Base-by-base conservation (phyloP, 2,113 vertebrate genomes). In the Rhinogobius similis region DNA sequence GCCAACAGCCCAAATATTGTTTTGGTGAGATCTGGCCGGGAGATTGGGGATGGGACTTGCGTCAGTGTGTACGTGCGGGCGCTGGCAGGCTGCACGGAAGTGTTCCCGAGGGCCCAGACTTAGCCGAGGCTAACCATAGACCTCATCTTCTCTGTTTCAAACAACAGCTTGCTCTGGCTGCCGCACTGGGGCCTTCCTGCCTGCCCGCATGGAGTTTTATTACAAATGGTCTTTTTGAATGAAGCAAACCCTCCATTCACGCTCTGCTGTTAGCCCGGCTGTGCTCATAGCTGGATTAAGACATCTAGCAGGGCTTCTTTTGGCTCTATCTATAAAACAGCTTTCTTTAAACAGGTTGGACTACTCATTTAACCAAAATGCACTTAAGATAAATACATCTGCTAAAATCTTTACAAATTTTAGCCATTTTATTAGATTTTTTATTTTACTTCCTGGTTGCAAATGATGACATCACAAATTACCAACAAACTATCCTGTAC, bases 1-100 rank as follows among this genome's bases (percentile, higher is more conserved):
- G 70, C 84, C 73, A 79, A 84, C 82, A 82, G 72, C 67, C 24
- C 80, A 83, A 86, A 80, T 83, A 77, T 85, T 90, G 85, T 89
- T 90, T 90, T 88, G 81, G 81, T 86, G 84, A 88, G 85, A 89
- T 88, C 65, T 65, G 75, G 56, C 64, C 67, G 20, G 0, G 62
- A 82, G 86, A 92, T 91, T 80, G 26, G 21, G 72, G 78, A 39
- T 53, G 20, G 26, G 68, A 68, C 65, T 85, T 89, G 75, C 83
- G 86, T 90, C 82, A 87, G 68, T 27, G 61, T 56, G 77, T 83
- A 56, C 65, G 72, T 77, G 77, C 62, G 36, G 67, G 61, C 20
- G 62, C 84, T 70, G 62, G 85, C 73, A 73, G 53, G 70, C 70
- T 62, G 52, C 65, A 1, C 46, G 53, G 68, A 73, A 43, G 56